Evolutionary conservation across 2,888 invertebrate species (phyloP).

Genomic region (Pharmacophagus antenor): DNA sequence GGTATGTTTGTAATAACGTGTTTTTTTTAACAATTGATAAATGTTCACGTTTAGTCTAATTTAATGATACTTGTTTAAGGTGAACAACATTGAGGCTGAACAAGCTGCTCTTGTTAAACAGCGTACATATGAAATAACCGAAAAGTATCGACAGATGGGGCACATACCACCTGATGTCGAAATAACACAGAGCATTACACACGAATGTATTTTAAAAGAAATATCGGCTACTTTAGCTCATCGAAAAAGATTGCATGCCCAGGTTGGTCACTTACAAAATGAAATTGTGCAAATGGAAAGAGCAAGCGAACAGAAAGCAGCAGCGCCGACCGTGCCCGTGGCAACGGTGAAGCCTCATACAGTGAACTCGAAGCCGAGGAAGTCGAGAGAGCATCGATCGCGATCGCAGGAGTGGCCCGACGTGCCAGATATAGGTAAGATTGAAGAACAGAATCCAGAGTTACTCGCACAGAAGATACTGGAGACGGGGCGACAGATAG

Average conservation of each 20-base stretch:
- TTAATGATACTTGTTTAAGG: constrained; percentile 55
- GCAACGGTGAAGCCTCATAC: constrained; percentile 72
- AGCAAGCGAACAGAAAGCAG: constrained; percentile 82
- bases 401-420: constrained; percentile 96
- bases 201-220: constrained; percentile 91
- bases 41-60: not conserved
- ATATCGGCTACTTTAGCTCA: constrained; percentile 91
- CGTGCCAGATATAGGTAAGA: constrained; percentile 93
- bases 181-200: constrained; percentile 85
- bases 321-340: constrained; percentile 58
- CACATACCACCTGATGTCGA: constrained; percentile 80
- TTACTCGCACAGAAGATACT: constrained; percentile 93
- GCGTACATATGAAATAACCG: constrained; percentile 88
- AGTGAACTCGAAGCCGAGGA: constrained; percentile 61
- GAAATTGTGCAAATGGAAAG: constrained; percentile 89
- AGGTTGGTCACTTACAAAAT: constrained; percentile 88
- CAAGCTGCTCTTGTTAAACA: constrained; percentile 86
- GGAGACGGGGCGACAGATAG: constrained; percentile 93
- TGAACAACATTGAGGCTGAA: constrained; percentile 86
- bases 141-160: constrained; percentile 83
- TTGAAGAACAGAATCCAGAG: constrained; percentile 95
- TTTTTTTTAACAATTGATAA: not conserved
- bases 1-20: constrained; percentile 68
- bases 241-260: constrained; percentile 90
- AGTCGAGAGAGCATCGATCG: constrained; percentile 86